A percentile compares a stretch with the other conserved stretches of the same genome.
Evolutionary conservation across 2,888 invertebrate species (phyloP).

Genomic region (Onthophagus sagittarius): DNA sequence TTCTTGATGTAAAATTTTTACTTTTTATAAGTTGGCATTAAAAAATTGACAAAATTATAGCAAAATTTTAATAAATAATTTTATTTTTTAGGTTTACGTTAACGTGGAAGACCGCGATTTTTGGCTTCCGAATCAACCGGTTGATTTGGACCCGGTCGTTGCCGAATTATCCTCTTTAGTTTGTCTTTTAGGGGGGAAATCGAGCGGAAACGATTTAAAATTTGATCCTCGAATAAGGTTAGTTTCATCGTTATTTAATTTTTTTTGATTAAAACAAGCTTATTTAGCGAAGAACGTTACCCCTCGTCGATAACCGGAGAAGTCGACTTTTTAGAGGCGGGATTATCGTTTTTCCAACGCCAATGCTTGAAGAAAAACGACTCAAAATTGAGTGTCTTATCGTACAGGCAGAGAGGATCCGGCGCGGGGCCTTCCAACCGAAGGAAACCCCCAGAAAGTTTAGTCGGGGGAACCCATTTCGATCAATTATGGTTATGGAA

Average conservation of each 20-base stretch:
- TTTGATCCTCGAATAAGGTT: constrained; percentile 49
- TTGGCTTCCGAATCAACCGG: constrained; percentile 60
- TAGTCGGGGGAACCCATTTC: constrained; percentile 56
- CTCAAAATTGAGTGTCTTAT: constrained; percentile 50
- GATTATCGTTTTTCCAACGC: constrained; percentile 57
- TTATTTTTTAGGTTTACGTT: constrained; percentile 52
- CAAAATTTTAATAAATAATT: too few relatives aligned
- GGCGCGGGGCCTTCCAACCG: constrained; percentile 46
- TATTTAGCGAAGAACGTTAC: constrained; percentile 40
- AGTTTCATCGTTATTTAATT: constrained; percentile 26
- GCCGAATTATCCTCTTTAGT: constrained; percentile 61
- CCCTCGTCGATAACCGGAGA: constrained; percentile 38
- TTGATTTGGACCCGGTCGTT: constrained; percentile 55
- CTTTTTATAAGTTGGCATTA: too few relatives aligned
- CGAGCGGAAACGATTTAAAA: constrained; percentile 54
- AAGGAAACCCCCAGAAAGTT: constrained; percentile 53
- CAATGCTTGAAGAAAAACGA: constrained; percentile 54
- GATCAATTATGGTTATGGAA: constrained; percentile 66
- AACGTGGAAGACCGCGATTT: constrained; percentile 59
- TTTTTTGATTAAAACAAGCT: not conserved
- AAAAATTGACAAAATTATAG: not conserved
- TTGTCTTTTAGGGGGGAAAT: constrained; percentile 58
- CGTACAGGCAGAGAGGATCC: constrained; percentile 55
- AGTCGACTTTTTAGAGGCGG: constrained; percentile 60
- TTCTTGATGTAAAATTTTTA: too few relatives aligned